Evolutionary conservation across 2,113 vertebrate species (phyloP).

Genomic region (Aspiorhynchus laticeps): DNA sequence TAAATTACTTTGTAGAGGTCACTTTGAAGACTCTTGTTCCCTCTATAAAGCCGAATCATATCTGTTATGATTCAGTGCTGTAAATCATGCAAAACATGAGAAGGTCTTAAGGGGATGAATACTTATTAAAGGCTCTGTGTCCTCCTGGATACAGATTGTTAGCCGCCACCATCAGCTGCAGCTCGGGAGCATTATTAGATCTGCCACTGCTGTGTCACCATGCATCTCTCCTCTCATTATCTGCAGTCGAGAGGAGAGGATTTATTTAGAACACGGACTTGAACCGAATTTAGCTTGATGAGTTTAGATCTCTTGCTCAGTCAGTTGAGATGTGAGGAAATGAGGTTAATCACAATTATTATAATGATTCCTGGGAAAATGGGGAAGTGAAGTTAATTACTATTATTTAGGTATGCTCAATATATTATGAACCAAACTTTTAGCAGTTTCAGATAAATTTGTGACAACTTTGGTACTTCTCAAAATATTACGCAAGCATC

Average conservation of each 20-base stretch:
- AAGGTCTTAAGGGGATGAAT: not conserved
- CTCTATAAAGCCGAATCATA: not conserved
- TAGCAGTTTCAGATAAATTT: not conserved
- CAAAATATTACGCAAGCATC: not conserved
- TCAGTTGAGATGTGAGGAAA: constrained; percentile 21
- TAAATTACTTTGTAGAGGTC: not conserved
- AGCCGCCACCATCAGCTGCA: constrained; percentile 16
- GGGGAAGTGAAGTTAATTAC: not conserved
- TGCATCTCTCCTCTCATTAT: constrained; percentile 31
- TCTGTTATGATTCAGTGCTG: not conserved
- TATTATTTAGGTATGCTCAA: not conserved
- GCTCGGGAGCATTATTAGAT: constrained; percentile 17
- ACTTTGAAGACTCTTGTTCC: not conserved
- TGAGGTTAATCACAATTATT: constrained; percentile 17
- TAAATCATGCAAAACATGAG: not conserved
- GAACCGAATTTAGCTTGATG: constrained; percentile 10
- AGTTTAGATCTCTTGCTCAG: not conserved
- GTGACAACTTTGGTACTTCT: not conserved
- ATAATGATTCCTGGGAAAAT: not conserved
- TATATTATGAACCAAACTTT: not conserved
- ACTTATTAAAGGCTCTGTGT: constrained; percentile 2
- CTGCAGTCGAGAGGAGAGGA: constrained; percentile 16
- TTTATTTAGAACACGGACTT: constrained; percentile 22
- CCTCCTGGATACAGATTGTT: constrained; percentile 4
- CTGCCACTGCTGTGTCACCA: constrained; percentile 12